Percentiles rank a stretch among this genome's conserved stretches.
These are phyloP conservation scores for Drosophila setifemur DNA, from an alignment of 1,140 invertebrate species.

Conservation along the genomic window DNA sequence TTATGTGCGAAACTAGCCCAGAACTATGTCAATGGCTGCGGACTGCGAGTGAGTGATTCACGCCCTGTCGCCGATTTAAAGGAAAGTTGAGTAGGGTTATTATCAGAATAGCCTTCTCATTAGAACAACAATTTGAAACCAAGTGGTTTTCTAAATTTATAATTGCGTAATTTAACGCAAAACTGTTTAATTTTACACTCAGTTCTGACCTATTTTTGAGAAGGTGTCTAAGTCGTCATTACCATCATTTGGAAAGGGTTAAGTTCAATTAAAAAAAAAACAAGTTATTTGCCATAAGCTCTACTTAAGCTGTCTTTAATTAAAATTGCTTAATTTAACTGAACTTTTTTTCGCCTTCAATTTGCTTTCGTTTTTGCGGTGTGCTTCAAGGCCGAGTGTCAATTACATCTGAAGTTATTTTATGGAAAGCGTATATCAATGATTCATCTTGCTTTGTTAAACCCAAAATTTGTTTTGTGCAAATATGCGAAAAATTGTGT, in stretches of 20 bases:
- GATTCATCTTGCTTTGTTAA: constrained; percentile 1
- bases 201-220: neutral
- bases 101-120: constrained; percentile 15
- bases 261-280: no score
- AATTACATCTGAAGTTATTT: neutral
- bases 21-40: constrained; percentile 2
- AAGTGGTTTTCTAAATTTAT: neutral
- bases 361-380: constrained; percentile 1
- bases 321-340: no score
- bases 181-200: neutral
- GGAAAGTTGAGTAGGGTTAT: neutral
- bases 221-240: no score
- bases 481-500: constrained; percentile 18
- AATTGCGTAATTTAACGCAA: neutral
- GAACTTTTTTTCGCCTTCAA: neutral
- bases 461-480: neutral
- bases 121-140: neutral
- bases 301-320: no score
- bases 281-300: no score
- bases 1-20: constrained; percentile 22
- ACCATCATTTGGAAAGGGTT: no score
- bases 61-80: constrained; percentile 13
- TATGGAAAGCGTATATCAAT: constrained; percentile 10
- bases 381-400: constrained; percentile 8
- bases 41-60: constrained; percentile 50